Evolutionary conservation across 2,797 vertebrate genomes (phyloP).

Genomic region (Telmatherina bonti): DNA sequence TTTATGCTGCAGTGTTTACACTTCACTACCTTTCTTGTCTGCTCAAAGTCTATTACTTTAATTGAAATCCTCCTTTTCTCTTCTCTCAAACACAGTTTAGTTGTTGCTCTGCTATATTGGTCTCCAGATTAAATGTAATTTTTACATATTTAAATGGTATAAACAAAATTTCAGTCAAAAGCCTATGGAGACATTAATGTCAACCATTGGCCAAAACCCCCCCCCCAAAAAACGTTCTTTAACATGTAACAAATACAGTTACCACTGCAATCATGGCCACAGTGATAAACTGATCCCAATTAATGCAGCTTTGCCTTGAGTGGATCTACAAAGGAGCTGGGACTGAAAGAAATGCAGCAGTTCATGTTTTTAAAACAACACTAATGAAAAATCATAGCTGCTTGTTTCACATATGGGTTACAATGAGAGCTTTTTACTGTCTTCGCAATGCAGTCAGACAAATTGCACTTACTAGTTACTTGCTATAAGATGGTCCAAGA

Average conservation of each 20-base stretch:
- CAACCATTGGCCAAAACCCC: too few species aligned
- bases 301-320: constrained; percentile 62
- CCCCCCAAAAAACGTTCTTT: too few species aligned
- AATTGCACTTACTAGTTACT: constrained; percentile 28
- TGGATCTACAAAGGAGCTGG: constrained; percentile 58
- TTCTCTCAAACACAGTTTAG: too few species aligned
- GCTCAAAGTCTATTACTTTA: too few species aligned
- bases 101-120: too few species aligned
- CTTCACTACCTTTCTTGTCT: too few species aligned
- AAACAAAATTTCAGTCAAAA: too few species aligned
- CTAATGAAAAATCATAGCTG: background rate
- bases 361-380: background rate
- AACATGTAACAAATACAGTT: constrained; percentile 40
- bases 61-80: too few species aligned
- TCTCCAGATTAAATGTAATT: too few species aligned
- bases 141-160: too few species aligned
- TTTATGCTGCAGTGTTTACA: too few species aligned
- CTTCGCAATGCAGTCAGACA: constrained; percentile 67
- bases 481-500: constrained; percentile 30
- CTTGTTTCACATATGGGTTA: background rate
- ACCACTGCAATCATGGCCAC: constrained; percentile 60
- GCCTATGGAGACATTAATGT: too few species aligned
- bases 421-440: constrained; percentile 1
- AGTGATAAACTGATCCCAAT: constrained; percentile 70
- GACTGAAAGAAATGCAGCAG: background rate